Conservation (phyloP, 92 coral and sea anemone genomes). For the Zoanthus solanderi region DNA sequence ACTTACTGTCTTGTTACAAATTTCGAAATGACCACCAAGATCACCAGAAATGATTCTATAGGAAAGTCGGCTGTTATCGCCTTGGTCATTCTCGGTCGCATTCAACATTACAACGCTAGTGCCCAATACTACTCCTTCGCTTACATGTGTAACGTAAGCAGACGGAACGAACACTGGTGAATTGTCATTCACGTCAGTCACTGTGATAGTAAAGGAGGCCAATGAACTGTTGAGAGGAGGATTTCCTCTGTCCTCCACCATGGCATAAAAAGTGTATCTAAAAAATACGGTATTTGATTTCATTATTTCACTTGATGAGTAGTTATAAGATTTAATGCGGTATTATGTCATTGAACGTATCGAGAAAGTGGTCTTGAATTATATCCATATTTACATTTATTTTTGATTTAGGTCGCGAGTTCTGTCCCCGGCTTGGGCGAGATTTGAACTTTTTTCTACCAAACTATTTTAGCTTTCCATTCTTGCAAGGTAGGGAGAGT, state of each 20-base stretch:
- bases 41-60: constrained; percentile 64
- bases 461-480: no score
- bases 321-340: no score
- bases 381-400: no score
- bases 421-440: no score
- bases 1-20: constrained; percentile 68
- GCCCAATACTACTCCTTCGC: constrained; percentile 58
- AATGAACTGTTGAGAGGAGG: constrained; percentile 73
- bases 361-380: no score
- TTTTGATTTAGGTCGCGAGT: no score
- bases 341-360: no score
- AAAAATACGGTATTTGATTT: neutral
- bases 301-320: no score
- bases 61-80: constrained; percentile 49
- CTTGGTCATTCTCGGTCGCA: constrained; percentile 72
- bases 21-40: constrained; percentile 46
- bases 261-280: constrained; percentile 70
- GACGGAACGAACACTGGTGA: constrained; percentile 76
- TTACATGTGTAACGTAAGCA: constrained; percentile 61
- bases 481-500: no score
- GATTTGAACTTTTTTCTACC: no score
- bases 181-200: constrained; percentile 78
- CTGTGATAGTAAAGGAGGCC: constrained; percentile 65
- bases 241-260: constrained; percentile 70
- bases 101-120: constrained; percentile 60